Base-by-base conservation (phyloP, 1,140 invertebrate species). In the Ditylenchus dipsaci region DNA sequence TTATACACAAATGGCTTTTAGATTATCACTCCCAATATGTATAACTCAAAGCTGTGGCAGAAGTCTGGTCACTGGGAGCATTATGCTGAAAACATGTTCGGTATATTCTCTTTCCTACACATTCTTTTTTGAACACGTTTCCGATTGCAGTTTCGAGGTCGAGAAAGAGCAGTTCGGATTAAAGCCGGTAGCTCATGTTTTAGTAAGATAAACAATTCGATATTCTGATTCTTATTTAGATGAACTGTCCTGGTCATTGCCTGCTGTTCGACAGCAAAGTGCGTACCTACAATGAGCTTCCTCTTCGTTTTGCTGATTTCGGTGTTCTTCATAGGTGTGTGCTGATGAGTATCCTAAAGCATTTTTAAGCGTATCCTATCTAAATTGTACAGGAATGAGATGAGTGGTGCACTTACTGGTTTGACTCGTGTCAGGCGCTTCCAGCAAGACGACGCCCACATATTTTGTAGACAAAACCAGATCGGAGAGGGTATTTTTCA, bases 371-470 rank as follows among this genome's bases (percentile, higher is more conserved):
- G n/a, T n/a, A n/a, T n/a, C n/a, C n/a, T n/a, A n/a, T n/a, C n/a
- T n/a, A n/a, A n/a, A n/a, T n/a, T n/a, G n/a, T n/a, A n/a, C n/a
- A 82, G 80, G 43, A 98, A 98, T 84, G 95, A 99, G 83, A 81
- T 95, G 9, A 93, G 91, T 3, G 95, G 95, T 0, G 94, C 95
- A 0, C 86, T 99, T 1, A 92, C 91, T 62, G 95, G 95, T 3
- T 85, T 99, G 0, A 98, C 94, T 53, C 86, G 95, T 71, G 95
- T 98, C 0, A 86, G 95, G 0, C 87, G 95, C 59, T 98, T 98
- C 86, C 93, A 97, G 82, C 95, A 99, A 84, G 95, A 99, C 84
- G 95, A 98, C 86, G 95, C 95, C 8, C 95, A 99, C 79, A 97
- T 99, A 63, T 98, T 98, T 86, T 98, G 95, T 80, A 87, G 90